Percentiles rank a stretch among this genome's conserved stretches.
Conservation (phyloP, 2,888 invertebrate genomes). For the Pollenia amentaria region DNA sequence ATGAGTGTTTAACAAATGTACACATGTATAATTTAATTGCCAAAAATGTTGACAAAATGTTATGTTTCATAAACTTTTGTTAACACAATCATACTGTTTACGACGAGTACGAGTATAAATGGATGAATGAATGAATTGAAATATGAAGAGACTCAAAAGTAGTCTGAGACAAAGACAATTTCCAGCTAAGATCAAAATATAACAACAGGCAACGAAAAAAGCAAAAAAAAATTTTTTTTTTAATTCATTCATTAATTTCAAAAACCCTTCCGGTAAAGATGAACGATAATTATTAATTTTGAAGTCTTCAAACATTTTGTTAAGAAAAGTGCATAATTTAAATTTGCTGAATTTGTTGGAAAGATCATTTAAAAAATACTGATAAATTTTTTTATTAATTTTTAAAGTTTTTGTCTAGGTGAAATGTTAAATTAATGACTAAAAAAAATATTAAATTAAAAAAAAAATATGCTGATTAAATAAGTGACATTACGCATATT, state of each 20-base stretch:
- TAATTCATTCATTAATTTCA: conserved; percentile 58
- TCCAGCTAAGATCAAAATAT: conserved; percentile 22
- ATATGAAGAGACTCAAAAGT: not conserved
- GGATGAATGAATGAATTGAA: conserved; percentile 6
- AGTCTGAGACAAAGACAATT: conserved; percentile 4
- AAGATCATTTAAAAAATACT: conserved; percentile 5
- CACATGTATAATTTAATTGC: conserved; percentile 73
- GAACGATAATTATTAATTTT: conserved; percentile 31
- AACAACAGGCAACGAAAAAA: not conserved
- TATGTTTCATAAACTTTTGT: conserved; percentile 69
- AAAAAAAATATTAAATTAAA: no score
- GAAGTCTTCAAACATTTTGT: not conserved
- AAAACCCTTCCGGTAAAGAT: conserved; percentile 57
- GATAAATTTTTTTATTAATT: no score
- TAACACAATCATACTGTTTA: conserved; percentile 52
- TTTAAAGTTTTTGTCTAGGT: no score
- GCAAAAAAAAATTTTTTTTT: not conserved
- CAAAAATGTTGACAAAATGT: conserved; percentile 75
- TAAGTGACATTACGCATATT: no score
- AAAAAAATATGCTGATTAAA: no score
- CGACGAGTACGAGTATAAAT: not conserved
- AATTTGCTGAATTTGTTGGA: conserved; percentile 15
- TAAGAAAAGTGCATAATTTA: conserved; percentile 6
- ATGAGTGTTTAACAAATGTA: conserved; percentile 66
- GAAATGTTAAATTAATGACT: no score